A percentile compares a stretch with the other conserved stretches of the same genome.
Evolutionary conservation across 2,113 vertebrate species (phyloP).

Genomic region (Erythrolamprus reginae): DNA sequence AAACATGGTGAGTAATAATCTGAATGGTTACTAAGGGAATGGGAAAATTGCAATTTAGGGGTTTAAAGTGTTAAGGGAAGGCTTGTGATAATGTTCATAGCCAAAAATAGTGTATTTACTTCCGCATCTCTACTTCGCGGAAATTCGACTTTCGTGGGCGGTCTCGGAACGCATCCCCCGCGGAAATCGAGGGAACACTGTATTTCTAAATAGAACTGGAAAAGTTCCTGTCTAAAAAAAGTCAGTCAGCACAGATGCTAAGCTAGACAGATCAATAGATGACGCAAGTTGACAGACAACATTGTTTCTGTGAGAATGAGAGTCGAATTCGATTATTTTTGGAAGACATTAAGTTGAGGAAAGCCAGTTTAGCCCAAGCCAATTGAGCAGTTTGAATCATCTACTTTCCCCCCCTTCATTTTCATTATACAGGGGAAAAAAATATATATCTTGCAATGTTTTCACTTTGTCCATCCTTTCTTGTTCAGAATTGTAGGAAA

Average conservation of each 20-base stretch:
- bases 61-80: too few species aligned
- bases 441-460: not conserved
- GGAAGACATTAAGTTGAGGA: not conserved
- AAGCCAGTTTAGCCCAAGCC: not conserved
- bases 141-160: too few species aligned
- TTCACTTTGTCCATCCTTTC: constrained; percentile 41
- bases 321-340: not conserved
- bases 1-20: too few species aligned
- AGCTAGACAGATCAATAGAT: not conserved
- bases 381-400: not conserved
- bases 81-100: too few species aligned
- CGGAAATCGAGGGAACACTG: too few species aligned
- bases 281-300: not conserved
- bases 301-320: not conserved
- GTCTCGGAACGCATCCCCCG: too few species aligned
- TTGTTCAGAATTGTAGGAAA: constrained; percentile 83
- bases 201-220: not conserved
- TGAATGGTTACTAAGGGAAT: too few species aligned
- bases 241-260: not conserved
- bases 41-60: too few species aligned
- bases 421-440: not conserved
- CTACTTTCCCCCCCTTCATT: not conserved
- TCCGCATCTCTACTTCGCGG: too few species aligned
- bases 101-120: too few species aligned
- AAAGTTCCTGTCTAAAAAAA: not conserved